phyloP scores from a whole-genome alignment of 2,113 vertebrate species.

The Tachuris rubrigastra region DNA sequence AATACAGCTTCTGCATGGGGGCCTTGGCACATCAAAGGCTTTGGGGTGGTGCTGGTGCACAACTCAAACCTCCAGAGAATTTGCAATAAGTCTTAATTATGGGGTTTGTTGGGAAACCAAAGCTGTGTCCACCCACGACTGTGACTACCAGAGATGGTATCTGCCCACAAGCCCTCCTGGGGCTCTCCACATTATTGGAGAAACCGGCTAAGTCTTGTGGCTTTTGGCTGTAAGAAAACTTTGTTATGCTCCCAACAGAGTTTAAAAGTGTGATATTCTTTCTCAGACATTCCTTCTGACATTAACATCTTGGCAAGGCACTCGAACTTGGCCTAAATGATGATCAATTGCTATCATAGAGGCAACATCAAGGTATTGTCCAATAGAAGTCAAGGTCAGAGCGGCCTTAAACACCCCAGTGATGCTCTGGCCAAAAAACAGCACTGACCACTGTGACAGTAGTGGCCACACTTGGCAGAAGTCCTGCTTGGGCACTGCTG shows the following conservation, averaged over 20 bases:
- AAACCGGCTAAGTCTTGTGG: fast-evolving
- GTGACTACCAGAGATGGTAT: neutral
- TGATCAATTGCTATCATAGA: neutral
- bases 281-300: neutral
- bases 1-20: neutral
- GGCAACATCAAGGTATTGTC: neutral
- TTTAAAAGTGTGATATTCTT: neutral
- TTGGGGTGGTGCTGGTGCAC: neutral
- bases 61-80: neutral
- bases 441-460: neutral
- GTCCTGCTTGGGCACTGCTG: neutral
- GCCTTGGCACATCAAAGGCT: neutral
- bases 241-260: neutral
- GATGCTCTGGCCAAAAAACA: neutral
- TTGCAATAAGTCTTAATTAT: neutral
- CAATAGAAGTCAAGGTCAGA: neutral
- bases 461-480: neutral
- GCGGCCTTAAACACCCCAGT: neutral
- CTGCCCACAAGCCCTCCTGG: neutral
- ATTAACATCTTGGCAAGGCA: neutral
- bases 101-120: fast-evolving
- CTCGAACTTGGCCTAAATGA: neutral
- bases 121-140: neutral
- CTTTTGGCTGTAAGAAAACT: neutral
- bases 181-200: neutral